Evolutionary conservation across 2,888 invertebrate genomes (phyloP), one percentile per base, ranked within the genome.

Genomic region (Heteropelma amictum): DNA sequence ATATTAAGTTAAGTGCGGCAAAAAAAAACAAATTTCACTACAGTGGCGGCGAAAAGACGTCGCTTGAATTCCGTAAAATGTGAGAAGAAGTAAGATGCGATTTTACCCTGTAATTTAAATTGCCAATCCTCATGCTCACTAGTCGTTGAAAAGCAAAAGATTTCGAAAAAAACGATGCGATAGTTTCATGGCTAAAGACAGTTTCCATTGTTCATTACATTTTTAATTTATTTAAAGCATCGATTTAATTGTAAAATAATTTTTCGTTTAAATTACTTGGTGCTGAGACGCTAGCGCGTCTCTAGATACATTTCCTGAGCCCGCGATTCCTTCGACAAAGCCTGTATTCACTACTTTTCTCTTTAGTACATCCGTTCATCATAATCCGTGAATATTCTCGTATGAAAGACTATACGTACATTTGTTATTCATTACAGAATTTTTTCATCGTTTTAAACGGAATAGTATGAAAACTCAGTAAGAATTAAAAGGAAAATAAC

Each of bases 311-410:
- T 40, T 26, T 33, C 40, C 8, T 10, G 5, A 12, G 21, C 26
- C 28, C 21, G 35, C 53, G 51, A 6, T 26, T n/a, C 21, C 47
- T 64, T 54, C 49, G 54, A 21, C 12, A 21, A 45, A 42, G 56
- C 19, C 67, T 58, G 63, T 58, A 72, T 51, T 76, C 49, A 19
- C 38, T 26, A 51, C 72, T 71, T 63, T 58, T 51, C 35, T 38
- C 26, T n/a, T 51, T 49, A 1, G 35, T 40, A 51, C 42, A 35
- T 53, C 45, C 47, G n/a, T 42, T 54, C 42, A 53, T 63, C 35
- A 21, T 60, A 51, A 54, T 40, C 60, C 12, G 42, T 17, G 63
- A 58, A 35, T 47, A 35, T 38, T n/a, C 30, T 51, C 33, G 49
- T 49, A 61, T 10, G 14, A 42, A 51, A 40, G 12, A 17, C 10